Base-by-base conservation (phyloP, 2,888 invertebrate species). In the Mesorhabditis belari region DNA sequence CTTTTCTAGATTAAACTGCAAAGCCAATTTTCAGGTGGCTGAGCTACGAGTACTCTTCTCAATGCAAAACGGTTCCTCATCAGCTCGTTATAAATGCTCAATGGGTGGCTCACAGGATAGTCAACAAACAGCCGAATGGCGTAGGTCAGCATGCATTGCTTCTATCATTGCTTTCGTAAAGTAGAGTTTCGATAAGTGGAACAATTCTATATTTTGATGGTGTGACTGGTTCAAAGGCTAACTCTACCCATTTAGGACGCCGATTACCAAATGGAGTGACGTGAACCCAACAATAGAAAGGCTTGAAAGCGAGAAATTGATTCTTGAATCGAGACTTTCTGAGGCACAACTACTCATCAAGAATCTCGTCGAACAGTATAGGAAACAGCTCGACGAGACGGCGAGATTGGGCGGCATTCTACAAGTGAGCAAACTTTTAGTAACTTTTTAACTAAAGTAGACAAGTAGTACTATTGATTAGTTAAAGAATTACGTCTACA, bases 281-380 rank as follows among this genome's bases (percentile, higher is more conserved):
- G 58, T 66, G 59, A 55, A 62, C 6, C 49, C 60, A n/a, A 51
- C 58, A 2, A 50, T 66, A 5, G 66, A 66, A 21, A n/a, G 66
- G 51, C 29, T 66, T 3, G 66, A 66, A 25, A 62, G 62, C n/a
- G 63, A 66, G 50, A 66, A 66, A 50, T 58, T 66, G 6, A 50
- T 66, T 23, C 57, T 66, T 26, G 66, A 66, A 54, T 29, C 61
- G 21, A 55, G 66, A 21, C 61, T 66, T 21, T 52, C 66, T 29
- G 63, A 66, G 27, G 58, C 63, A 5, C 66, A 66, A 24, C 52
- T 56, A 26, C 26, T 63, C 19, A 63, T 66, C 57, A 66, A 63
- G 55, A 63, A 63, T 29, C 55, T 66, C 19, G 63, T 66, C 4
- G 66, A 66, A 17, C 61, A 66, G 55, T 66, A 61, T 59, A 63